Percentiles rank a stretch among this genome's conserved stretches.
Conservation (phyloP, 92 coral and sea anemone genomes). For the Porites rus region DNA sequence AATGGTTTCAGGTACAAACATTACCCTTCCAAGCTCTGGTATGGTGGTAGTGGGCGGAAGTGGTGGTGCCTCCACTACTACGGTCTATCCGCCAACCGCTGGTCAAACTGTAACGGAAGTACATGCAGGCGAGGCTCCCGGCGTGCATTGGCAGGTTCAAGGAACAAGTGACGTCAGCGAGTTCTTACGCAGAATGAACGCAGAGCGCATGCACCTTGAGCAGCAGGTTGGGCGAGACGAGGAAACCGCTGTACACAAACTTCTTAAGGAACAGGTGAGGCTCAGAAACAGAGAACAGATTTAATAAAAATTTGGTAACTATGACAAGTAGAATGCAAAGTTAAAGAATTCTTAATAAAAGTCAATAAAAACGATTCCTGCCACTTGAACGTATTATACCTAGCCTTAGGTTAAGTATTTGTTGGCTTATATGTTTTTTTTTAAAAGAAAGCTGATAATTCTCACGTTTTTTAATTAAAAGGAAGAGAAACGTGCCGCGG, state of each 20-base stretch:
- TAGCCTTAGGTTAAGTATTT: neutral
- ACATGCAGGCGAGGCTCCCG: conserved; percentile 58
- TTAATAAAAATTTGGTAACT: neutral
- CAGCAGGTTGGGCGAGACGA: conserved; percentile 89
- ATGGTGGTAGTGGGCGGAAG: conserved; percentile 53
- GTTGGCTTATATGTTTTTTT: too few species aligned
- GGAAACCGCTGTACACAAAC: conserved; percentile 88
- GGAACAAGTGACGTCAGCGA: conserved; percentile 95
- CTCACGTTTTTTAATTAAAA: conserved; percentile 5
- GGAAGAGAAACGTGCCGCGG: conserved; percentile 84
- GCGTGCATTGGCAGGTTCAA: conserved; percentile 80
- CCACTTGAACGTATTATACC: neutral
- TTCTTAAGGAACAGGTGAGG: conserved; percentile 84
- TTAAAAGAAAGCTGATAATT: neutral
- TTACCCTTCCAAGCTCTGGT: conserved; percentile 44
- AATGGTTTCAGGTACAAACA: conserved; percentile 20
- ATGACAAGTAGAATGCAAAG: neutral
- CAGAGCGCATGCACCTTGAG: conserved; percentile 95
- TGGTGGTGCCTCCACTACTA: conserved; percentile 38
- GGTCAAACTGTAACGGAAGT: conserved; percentile 53
- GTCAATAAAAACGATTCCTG: too few species aligned
- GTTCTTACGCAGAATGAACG: conserved; percentile 91
- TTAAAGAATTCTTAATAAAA: neutral
- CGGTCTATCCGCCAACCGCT: conserved; percentile 57
- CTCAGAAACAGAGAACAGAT: neutral